Evolutionary conservation across 2,113 vertebrate species (phyloP).

Genomic region (Canis aureus): DNA sequence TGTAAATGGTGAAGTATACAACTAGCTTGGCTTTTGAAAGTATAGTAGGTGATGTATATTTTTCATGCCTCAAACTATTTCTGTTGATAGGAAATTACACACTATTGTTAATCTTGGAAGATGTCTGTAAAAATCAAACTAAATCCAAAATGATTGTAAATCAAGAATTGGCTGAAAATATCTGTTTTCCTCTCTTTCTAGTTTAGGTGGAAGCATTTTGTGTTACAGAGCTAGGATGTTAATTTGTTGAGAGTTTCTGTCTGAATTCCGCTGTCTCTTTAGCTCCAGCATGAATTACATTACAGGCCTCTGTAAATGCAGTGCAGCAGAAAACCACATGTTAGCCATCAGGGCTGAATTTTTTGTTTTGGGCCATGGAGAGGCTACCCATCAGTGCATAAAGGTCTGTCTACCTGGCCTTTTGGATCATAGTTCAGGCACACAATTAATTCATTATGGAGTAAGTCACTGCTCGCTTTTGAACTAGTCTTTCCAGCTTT

Average conservation of each 20-base stretch:
- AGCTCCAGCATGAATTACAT: slow-evolving; percentile 78
- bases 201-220: not conserved
- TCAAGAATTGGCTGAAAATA: not conserved
- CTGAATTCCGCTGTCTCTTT: slow-evolving; percentile 71
- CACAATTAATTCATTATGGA: slow-evolving; percentile 94
- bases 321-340: slow-evolving; percentile 88
- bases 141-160: slow-evolving; percentile 9
- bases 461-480: slow-evolving; percentile 88
- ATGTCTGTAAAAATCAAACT: not conserved
- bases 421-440: slow-evolving; percentile 91
- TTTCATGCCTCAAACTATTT: not conserved
- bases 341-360: slow-evolving; percentile 89
- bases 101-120: not conserved
- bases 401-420: slow-evolving; percentile 92
- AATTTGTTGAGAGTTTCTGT: slow-evolving; percentile 57
- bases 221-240: not conserved
- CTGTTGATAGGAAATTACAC: not conserved
- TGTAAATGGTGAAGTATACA: not conserved
- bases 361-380: slow-evolving; percentile 89
- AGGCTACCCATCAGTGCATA: slow-evolving; percentile 91
- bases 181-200: not conserved
- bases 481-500: slow-evolving; percentile 86
- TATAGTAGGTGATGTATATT: not conserved
- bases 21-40: not conserved
- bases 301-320: slow-evolving; percentile 71